phyloP scores from a whole-genome alignment of 2,888 invertebrate genomes.

The Drosophila monieri region DNA sequence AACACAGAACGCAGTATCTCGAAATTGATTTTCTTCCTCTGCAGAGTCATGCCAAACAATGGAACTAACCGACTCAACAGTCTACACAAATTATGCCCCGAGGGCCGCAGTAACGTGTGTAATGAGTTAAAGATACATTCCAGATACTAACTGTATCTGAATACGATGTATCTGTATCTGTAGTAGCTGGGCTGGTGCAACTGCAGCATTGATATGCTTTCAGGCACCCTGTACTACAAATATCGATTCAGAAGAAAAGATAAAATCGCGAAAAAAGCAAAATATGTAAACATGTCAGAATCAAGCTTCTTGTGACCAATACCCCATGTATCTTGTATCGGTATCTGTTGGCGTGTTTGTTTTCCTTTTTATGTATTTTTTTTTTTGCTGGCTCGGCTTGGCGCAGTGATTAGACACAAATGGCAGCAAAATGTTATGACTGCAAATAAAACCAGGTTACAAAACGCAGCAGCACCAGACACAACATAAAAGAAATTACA shows the following conservation, averaged over 20 bases:
- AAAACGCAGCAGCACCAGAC: constrained; percentile 74
- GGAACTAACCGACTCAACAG: constrained; percentile 17
- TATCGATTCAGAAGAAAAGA: constrained; percentile 64
- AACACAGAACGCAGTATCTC: constrained; percentile 47
- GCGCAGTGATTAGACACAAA: constrained; percentile 69
- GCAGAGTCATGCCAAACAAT: constrained; percentile 39
- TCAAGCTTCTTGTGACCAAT: constrained; percentile 63
- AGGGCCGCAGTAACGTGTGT: constrained; percentile 37
- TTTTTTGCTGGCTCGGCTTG: constrained; percentile 32
- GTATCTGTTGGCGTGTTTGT: constrained; percentile 51
- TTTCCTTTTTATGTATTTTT: constrained; percentile 20
- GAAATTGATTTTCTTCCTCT: constrained; percentile 51
- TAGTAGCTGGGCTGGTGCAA: not conserved
- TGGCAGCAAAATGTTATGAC: constrained; percentile 70
- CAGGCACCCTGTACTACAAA: constrained; percentile 64
- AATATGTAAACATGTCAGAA: constrained; percentile 73
- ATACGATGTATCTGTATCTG: constrained; percentile 13
- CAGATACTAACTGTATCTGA: constrained; percentile 34
- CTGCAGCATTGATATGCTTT: constrained; percentile 22
- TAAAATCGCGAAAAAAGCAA: constrained; percentile 19
- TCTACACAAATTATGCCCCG: constrained; percentile 4
- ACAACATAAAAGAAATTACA: constrained; percentile 55
- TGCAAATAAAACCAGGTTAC: constrained; percentile 77
- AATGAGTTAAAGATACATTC: constrained; percentile 40
- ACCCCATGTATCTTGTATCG: constrained; percentile 71